Percentiles rank a stretch among this genome's conserved stretches.
Conservation (phyloP, 2,888 invertebrate species). For the Drosophila tripunctata region DNA sequence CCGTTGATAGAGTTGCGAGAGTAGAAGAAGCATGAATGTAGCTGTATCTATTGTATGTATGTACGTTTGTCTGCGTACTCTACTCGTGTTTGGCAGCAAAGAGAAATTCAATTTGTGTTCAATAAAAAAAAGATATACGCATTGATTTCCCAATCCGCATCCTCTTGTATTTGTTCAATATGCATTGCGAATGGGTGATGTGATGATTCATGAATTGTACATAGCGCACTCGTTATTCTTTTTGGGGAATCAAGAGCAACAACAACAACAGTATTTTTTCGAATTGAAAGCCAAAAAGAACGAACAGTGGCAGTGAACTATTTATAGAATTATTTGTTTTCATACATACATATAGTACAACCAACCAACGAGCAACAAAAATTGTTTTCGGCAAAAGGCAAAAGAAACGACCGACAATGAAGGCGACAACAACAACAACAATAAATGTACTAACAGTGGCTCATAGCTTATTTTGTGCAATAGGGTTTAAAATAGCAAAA, state of each 20-base stretch:
- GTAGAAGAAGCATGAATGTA: conserved; percentile 2
- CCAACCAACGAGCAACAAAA: conserved; percentile 11
- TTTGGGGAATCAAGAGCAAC: conserved; percentile 55
- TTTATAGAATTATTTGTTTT: conserved; percentile 81
- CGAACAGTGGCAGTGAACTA: conserved; percentile 83
- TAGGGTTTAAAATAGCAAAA: too few relatives aligned
- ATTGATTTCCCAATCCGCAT: conserved; percentile 62
- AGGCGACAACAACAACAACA: conserved; percentile 35
- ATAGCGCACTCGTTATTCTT: conserved; percentile 56
- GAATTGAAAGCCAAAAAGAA: conserved; percentile 71
- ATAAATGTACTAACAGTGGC: conserved; percentile 18
- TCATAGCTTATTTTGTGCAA: too few relatives aligned
- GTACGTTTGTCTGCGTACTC: conserved; percentile 3
- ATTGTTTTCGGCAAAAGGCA: conserved; percentile 54
- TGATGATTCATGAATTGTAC: conserved; percentile 73
- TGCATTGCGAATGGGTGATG: conserved; percentile 35
- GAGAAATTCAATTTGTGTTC: conserved; percentile 75
- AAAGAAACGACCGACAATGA: conserved; percentile 48
- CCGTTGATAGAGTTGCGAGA: conserved; percentile 15
- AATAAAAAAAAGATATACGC: conserved; percentile 57
- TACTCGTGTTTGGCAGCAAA: conserved; percentile 41
- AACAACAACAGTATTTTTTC: conserved; percentile 33
- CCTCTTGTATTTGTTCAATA: conserved; percentile 49
- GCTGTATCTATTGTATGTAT: neutral
- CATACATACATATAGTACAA: conserved; percentile 52